Evolutionary conservation across 1,140 invertebrate species (phyloP).

Genomic region (Lepidurus apus): DNA sequence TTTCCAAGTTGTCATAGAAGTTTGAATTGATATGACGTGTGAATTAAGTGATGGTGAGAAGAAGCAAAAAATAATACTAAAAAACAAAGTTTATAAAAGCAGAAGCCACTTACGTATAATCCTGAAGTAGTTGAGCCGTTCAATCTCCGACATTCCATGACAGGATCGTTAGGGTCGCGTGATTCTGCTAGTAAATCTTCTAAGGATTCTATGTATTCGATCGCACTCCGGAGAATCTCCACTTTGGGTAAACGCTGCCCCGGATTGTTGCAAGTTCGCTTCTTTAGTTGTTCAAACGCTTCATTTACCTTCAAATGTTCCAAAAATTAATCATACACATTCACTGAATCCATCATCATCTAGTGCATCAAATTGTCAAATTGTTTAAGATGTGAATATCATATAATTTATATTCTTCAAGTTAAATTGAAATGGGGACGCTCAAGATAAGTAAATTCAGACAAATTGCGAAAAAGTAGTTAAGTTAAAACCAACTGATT

Average conservation of each 20-base stretch:
- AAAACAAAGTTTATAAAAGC: not conserved
- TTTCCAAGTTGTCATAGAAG: not conserved
- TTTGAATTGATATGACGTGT: conserved; percentile 6
- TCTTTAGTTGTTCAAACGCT: conserved; percentile 91
- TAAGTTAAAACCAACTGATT: too few relatives aligned
- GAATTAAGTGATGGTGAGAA: not conserved
- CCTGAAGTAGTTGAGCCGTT: conserved; percentile 19
- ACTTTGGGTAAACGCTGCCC: conserved; percentile 94
- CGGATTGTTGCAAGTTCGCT: conserved; percentile 86
- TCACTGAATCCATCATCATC: too few relatives aligned
- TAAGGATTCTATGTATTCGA: conserved; percentile 94
- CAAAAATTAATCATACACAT: too few relatives aligned
- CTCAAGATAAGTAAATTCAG: too few relatives aligned
- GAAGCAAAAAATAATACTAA: too few relatives aligned
- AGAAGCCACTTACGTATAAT: conserved; percentile 23
- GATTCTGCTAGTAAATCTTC: conserved; percentile 63
- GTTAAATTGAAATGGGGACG: too few relatives aligned
- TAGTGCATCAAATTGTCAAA: too few relatives aligned
- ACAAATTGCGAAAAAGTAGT: too few relatives aligned
- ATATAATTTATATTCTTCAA: too few relatives aligned
- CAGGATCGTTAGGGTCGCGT: conserved; percentile 25
- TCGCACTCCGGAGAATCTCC: conserved; percentile 92
- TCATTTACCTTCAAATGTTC: conserved; percentile 75
- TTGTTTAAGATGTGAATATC: too few relatives aligned
- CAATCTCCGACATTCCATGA: not conserved